Evolutionary conservation across 2,797 vertebrate genomes (phyloP), one percentile per base, ranked within the genome.

Genomic region (Sparidentex hasta): DNA sequence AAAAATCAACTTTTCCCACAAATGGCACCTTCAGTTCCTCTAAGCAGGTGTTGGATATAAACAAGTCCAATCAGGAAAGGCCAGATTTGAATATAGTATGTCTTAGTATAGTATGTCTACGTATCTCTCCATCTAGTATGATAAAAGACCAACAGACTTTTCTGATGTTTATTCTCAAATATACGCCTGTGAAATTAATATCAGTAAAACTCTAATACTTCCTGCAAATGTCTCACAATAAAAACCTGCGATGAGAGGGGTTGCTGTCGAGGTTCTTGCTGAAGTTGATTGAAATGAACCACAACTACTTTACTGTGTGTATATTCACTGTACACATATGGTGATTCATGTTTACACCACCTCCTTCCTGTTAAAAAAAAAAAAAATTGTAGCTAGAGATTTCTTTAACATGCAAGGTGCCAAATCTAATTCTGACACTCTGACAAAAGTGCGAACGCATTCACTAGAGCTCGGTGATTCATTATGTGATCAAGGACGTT

Each of bases 1-100:
- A 33, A 33, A 33, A 33, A 33, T 33, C 6, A 33, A 33, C 33
- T 33, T 33, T 33, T 33, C 33, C 8, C 8, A 33, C 33, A 33
- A 33, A 33, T 33, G 33, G 0, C 6, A 33, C 33, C 33, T 33
- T 33, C 6, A 33, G 8, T 33, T 33, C 33, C 33, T 7, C 21
- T n/a, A 17, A 33, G 18, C 23, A 66, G 46, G 16, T 48, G 38
- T 17, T 38, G 20, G 25, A 52, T 43, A 47, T 43, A 62, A 55
- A 48, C 43, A 48, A 62, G 11, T 51, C 64, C 55, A 56, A 62
- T 62, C 63, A 27, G 55, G 12, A 62, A 38, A 55, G 55, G 23
- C 29, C 20, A 11, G 44, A 44, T 25, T 50, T 29, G 8, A 66
- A 63, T 16, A 43, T 2, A 43, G 41, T 43, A 43, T 27, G 33